Evolutionary conservation across 1,140 invertebrate genomes (phyloP), one percentile per base, ranked within the genome.

Genomic region (Neocloeon triangulifer): DNA sequence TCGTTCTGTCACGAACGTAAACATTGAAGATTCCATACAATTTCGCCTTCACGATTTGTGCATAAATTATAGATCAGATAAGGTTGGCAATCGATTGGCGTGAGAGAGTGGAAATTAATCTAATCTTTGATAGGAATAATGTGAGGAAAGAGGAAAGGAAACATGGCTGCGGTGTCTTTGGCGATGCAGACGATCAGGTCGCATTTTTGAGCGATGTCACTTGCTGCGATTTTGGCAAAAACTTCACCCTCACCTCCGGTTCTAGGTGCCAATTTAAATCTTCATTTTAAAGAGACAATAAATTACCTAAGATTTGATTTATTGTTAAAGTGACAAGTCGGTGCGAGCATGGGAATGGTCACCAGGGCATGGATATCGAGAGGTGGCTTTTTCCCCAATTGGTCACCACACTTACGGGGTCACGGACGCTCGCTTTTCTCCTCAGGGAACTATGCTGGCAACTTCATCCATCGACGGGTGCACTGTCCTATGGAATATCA

Each of bases 391-490:
- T 42, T 72, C 67, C 6, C 69, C 69, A 1, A 43, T 73, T 6
- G 40, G 50, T 10, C 64, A 58, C 0, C 69, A 74, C 46, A 71
- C 68, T 39, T 74, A 74, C 43, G 62, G 61, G n/a, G 59, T 70
- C 2, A 69, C 66, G 2, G 62, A 58, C 38, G 60, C 71, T 13
- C 56, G 62, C 39, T 72, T 79, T 37, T 74, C 73, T 10, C 72
- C 74, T 30, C 65, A 65, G 47, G 69, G 68, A 16, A 69, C 64
- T 2, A 62, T 73, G 48, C 44, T 81, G 12, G 73, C 69, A 2
- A 64, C 69, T 4, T 59, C 67, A 15, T 78, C 73, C 12, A 70
- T 73, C 13, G 76, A 80, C 48, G 76, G 76, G 3, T 69, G 59
- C 30, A 63, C 69, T 4, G 56, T 73, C 27, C 46, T 80, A 5